Percentiles rank a stretch among this genome's conserved stretches.
phyloP scores from a whole-genome alignment of 2,797 vertebrate species.

The Coendou prehensilis region DNA sequence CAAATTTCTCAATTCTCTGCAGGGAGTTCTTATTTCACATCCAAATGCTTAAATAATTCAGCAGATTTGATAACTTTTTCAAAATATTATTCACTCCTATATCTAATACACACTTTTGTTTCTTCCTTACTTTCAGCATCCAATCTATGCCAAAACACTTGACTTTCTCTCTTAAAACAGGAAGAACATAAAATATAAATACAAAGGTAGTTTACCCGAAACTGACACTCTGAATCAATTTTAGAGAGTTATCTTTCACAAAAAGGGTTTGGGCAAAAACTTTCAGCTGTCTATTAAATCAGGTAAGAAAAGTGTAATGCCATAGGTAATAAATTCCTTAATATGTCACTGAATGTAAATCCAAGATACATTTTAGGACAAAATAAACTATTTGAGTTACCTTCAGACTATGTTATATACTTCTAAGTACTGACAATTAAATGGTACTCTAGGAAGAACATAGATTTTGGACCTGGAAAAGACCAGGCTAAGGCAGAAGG shows the following conservation, averaged over 20 bases:
- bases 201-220: neutral
- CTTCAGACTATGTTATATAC: neutral
- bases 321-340: neutral
- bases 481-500: neutral
- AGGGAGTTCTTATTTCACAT: neutral
- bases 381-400: neutral
- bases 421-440: neutral
- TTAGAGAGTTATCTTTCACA: neutral
- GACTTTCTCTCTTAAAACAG: neutral
- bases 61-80: constrained; percentile 4
- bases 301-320: neutral
- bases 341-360: neutral
- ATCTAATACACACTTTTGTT: neutral
- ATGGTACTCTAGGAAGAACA: neutral
- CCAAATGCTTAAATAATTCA: neutral
- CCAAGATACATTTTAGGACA: neutral
- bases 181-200: neutral
- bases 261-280: constrained; percentile 6
- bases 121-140: neutral
- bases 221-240: neutral
- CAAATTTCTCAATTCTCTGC: constrained; percentile 8
- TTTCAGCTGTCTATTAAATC: neutral
- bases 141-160: neutral
- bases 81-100: constrained; percentile 1
- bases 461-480: neutral